Percentiles rank a stretch among this genome's conserved stretches.
Conservation (phyloP, 2,888 invertebrate species). For the Stictocephala bisonia region DNA sequence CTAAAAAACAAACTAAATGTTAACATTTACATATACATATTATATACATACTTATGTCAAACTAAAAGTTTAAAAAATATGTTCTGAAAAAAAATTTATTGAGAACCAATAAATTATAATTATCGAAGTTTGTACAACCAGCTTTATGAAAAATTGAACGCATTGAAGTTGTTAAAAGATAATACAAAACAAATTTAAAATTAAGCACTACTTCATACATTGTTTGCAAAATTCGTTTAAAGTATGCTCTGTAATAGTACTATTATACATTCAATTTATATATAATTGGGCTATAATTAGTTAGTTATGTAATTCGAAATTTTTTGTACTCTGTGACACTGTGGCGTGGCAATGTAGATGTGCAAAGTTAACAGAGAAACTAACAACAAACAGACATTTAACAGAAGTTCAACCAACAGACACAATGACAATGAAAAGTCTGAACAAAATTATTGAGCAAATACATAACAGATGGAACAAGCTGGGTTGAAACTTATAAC, state of each 20-base stretch:
- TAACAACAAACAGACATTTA: constrained; percentile 28
- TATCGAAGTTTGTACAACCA: constrained; percentile 39
- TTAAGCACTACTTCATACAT: constrained; percentile 18
- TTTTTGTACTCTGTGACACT: constrained; percentile 44
- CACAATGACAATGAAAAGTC: not conserved
- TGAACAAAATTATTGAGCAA: not conserved
- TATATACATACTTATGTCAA: too few relatives aligned
- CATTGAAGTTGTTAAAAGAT: not conserved
- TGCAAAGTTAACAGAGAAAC: constrained; percentile 41
- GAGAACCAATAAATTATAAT: not conserved
- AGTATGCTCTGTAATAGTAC: constrained; percentile 29
- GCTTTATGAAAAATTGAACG: constrained; percentile 11
- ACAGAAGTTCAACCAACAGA: constrained; percentile 8
- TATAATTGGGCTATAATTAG: constrained; percentile 41
- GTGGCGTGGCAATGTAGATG: constrained; percentile 43
- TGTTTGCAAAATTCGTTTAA: constrained; percentile 28
- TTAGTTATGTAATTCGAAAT: constrained; percentile 44
- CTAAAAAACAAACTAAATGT: too few relatives aligned
- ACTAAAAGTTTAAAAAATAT: too few relatives aligned
- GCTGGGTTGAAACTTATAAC: not conserved
- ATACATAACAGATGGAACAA: not conserved
- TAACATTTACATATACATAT: too few relatives aligned
- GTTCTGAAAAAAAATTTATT: too few relatives aligned
- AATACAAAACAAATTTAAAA: constrained; percentile 20
- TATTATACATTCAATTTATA: constrained; percentile 41